These are phyloP conservation scores for Phalacrocorax aristotelis DNA, from an alignment of 2,113 vertebrate species.

Conservation along the genomic window DNA sequence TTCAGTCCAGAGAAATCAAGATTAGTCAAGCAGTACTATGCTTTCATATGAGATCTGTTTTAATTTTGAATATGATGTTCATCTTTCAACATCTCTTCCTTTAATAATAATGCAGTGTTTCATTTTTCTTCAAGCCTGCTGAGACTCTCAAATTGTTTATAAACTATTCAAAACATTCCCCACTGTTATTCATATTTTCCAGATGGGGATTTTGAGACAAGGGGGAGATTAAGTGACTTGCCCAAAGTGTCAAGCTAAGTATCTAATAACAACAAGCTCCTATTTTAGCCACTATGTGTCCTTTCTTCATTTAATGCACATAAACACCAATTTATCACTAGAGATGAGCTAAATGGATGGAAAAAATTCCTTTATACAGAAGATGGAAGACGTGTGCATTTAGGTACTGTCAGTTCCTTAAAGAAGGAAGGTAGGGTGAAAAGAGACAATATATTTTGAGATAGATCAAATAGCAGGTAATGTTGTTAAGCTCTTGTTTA, in stretches of 20 bases:
- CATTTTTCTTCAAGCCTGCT: neutral
- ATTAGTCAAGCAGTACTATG: neutral
- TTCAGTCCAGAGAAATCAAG: neutral
- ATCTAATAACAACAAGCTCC: neutral
- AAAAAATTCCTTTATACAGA: neutral
- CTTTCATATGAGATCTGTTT: neutral
- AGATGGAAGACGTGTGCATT: neutral
- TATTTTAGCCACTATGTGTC: fast-evolving
- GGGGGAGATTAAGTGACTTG: neutral
- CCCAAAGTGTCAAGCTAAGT: neutral
- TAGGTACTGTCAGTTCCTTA: neutral
- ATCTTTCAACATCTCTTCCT: neutral
- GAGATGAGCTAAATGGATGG: neutral
- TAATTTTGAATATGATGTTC: neutral
- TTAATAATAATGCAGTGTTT: neutral
- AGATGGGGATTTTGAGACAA: neutral
- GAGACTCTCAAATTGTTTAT: neutral
- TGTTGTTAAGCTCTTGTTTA: neutral
- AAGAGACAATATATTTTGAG: neutral
- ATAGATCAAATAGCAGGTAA: neutral
- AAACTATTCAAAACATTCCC: neutral
- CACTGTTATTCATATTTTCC: neutral
- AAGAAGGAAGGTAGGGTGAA: neutral
- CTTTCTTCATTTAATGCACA: neutral
- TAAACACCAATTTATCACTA: neutral